Base-by-base conservation (phyloP, 2,888 invertebrate genomes). In the Argyresthia goedartella region DNA sequence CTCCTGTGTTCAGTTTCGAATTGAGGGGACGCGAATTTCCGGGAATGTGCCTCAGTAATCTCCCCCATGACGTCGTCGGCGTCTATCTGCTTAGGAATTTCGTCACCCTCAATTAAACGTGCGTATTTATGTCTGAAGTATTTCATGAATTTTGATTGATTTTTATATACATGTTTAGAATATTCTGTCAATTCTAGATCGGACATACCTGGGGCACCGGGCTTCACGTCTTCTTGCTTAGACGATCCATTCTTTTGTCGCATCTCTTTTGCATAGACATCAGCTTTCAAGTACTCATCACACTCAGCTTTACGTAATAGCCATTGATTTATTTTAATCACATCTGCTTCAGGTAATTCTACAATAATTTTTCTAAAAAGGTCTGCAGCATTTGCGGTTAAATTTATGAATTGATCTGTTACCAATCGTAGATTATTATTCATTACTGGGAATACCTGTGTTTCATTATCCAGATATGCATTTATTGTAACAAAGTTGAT, bases 271-370 rank as follows among this genome's bases (percentile, higher is more conserved):
- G 81, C 84, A 60, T 81, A 86, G 59, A 67, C 76, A 63, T 91
- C 91, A 56, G 76, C 84, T 56, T 89, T 90, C 48, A 93, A 87
- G 67, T 95, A 95, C 67, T 95, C 95, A 72, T 95, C 94, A 74
- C 94, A 95, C 74, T 95, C 95, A 60, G 95, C 94, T 67, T 95
- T 95, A 56, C 95, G 80, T 63, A 93, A 94, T 14, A 95, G 79
- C 95, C 95, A 95, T 60, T 94, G 92, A 66, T 93, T 87, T 7
- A 88, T 82, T 76, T 93, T 93, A 64, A 92, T 93, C 58, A 92
- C 89, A 67, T 94, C 93, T 55, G 89, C 80, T 52, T 92, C 91
- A 10, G 91, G 89, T 52, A 95, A 70, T n/a, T 89, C 87, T 63
- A 92, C 92, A 49, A 94, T 86, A 45, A 95, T 88, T 73, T 90